These are phyloP conservation scores for Dicaeum eximium DNA, from an alignment of 2,113 vertebrate species.

Conservation along the genomic window DNA sequence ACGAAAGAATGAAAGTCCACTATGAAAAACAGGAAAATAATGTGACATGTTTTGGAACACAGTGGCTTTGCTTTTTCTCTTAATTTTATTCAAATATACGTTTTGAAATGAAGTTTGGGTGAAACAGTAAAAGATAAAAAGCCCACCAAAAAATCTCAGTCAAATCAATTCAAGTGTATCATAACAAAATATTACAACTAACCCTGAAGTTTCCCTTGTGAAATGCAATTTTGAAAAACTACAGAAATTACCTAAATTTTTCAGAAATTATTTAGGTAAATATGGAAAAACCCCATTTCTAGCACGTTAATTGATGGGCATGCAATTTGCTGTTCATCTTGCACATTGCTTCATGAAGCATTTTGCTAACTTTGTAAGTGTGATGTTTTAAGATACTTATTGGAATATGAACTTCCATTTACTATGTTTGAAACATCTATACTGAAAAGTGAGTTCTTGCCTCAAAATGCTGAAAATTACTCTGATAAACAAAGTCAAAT, in stretches of 20 bases:
- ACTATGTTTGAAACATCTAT: background rate
- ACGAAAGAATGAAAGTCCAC: background rate
- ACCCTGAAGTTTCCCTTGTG: background rate
- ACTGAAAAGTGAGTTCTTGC: background rate
- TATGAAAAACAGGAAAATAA: background rate
- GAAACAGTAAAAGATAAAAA: background rate
- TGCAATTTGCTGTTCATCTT: background rate
- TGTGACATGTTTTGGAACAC: background rate
- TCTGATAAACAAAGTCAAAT: background rate
- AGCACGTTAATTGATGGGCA: background rate
- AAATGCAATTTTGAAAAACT: background rate
- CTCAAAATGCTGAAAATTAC: background rate
- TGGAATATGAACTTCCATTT: background rate
- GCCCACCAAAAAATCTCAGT: rapidly evolving
- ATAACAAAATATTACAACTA: background rate
- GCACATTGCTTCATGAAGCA: background rate
- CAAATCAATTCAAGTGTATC: background rate
- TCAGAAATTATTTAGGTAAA: background rate
- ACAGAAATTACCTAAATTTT: background rate
- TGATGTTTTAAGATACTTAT: background rate
- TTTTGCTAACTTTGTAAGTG: background rate
- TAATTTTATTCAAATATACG: background rate
- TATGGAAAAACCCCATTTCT: background rate
- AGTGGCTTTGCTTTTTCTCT: background rate
- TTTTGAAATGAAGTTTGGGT: background rate